Evolutionary conservation across 1,140 invertebrate genomes (phyloP), one percentile per base, ranked within the genome.

Genomic region (Pissodes strobi): DNA sequence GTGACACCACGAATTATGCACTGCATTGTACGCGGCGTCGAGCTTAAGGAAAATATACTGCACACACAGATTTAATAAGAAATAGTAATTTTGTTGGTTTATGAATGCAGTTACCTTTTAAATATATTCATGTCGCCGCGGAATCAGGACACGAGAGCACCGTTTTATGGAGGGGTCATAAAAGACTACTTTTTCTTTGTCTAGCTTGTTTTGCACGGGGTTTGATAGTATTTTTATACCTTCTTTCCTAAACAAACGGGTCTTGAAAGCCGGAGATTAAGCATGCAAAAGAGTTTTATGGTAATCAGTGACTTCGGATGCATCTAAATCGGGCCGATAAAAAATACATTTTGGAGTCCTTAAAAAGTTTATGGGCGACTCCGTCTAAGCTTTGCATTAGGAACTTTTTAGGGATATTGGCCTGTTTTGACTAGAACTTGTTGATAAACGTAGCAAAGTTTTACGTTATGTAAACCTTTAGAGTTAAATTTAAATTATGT

Each of bases 201-300:
- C 60, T 62, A 55, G 37, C 37, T 53, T 53, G 52, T 56, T 56
- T 56, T 55, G 48, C 38, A 38, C n/a, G 17, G 27, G 19, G 22
- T 64, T 64, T 64, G 61, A 64, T 64, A 48, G 61, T 55, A 64
- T 64, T 64, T 64, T 63, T 64, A 56, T 56, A 56, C 51, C 51
- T 56, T 53, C 15, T 48, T 64, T 64, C 52, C 61, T 64, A 64
- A 64, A 64, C 61, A 64, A 64, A 64, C 61, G 51, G 34, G 52
- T 45, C 51, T 37, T 38, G 52, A 64, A 37, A 64, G 52, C 27
- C 39, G 51, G 61, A 64, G 51, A 64, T 64, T 64, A 64, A 48
- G 43, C 51, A 49, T 64, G 51, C 61, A 52, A 64, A 64, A 56
- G 51, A 56, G 61, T 64, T 52, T 52, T 64, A 64, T 64, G 61